Conservation (phyloP, 2,797 vertebrate genomes). For the Philypnodon macrostomus region DNA sequence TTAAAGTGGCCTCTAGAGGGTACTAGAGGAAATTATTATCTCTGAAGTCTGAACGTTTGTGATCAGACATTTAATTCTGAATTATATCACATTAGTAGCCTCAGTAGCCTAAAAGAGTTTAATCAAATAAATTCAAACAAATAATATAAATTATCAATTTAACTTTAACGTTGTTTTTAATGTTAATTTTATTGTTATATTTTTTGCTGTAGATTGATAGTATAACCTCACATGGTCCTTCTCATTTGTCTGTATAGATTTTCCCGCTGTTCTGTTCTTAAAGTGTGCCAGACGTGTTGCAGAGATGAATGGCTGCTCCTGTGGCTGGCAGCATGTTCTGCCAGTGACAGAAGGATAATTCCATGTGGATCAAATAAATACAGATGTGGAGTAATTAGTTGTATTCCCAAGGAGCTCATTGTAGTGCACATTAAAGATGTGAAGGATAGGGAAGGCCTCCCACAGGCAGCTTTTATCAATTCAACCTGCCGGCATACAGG, state of each 20-base stretch:
- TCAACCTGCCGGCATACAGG: constrained; percentile 94
- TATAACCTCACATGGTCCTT: constrained; percentile 58
- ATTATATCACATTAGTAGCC: too few species aligned
- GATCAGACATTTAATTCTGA: too few species aligned
- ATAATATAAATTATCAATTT: too few species aligned
- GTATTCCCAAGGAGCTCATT: constrained; percentile 97
- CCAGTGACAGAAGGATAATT: constrained; percentile 99
- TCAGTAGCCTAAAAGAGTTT: too few species aligned
- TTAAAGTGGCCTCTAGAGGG: constrained; percentile 68
- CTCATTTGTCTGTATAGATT: constrained; percentile 89
- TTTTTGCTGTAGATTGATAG: constrained; percentile 49
- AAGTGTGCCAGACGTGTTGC: constrained; percentile 90
- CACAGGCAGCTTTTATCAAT: constrained; percentile 98
- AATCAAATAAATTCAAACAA: too few species aligned
- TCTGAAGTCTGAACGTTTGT: not conserved
- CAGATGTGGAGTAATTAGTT: constrained; percentile 99
- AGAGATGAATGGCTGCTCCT: constrained; percentile 93
- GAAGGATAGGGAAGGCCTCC: constrained; percentile 89
- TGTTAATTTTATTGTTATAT: not conserved
- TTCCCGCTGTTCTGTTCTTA: constrained; percentile 84
- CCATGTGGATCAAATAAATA: constrained; percentile 99
- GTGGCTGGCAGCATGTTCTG: constrained; percentile 90
- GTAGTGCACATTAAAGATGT: constrained; percentile 91
- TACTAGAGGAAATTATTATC: constrained; percentile 52
- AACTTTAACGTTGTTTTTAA: too few species aligned